Evolutionary conservation across 1,140 invertebrate species (phyloP).

Genomic region (Diachasma alloeum): DNA sequence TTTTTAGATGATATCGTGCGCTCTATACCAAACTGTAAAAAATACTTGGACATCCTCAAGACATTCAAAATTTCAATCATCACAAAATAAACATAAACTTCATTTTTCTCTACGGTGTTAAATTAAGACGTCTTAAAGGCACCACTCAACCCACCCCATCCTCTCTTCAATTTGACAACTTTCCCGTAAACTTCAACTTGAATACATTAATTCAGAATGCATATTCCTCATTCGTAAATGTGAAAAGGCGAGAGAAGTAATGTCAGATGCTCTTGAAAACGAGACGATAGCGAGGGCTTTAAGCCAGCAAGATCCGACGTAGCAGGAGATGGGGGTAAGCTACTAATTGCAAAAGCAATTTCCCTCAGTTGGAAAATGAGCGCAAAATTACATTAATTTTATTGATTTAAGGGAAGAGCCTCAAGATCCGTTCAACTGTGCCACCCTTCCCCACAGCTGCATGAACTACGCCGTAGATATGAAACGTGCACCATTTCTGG

Average conservation of each 20-base stretch:
- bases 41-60: no score
- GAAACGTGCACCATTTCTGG: neutral
- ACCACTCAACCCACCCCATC: no score
- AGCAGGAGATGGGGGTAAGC: neutral
- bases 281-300: no score
- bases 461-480: neutral
- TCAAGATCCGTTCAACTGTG: neutral
- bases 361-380: conserved; percentile 2
- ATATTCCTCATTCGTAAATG: neutral
- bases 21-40: no score
- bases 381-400: conserved; percentile 10
- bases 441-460: neutral
- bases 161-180: no score
- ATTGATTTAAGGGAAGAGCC: neutral
- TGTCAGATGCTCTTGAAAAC: neutral
- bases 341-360: conserved; percentile 2
- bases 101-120: no score
- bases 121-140: no score
- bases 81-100: no score
- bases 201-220: neutral
- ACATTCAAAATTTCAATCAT: no score
- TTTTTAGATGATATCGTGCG: no score
- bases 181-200: no score
- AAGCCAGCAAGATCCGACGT: no score
- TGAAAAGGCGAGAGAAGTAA: neutral